Conservation (phyloP, 2,888 invertebrate species). For the Acronicta psi region DNA sequence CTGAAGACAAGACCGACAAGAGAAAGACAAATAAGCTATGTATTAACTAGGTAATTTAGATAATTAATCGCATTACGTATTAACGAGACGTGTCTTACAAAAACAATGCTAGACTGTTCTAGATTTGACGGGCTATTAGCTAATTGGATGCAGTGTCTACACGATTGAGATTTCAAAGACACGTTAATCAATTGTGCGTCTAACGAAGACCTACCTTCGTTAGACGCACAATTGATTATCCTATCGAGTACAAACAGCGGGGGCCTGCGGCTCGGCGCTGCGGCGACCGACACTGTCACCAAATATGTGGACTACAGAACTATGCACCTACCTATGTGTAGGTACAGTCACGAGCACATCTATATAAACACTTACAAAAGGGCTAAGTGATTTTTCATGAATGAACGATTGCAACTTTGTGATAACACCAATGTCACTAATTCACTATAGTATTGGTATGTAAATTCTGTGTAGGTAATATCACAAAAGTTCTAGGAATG, state of each 20-base stretch:
- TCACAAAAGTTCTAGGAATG: too few species aligned
- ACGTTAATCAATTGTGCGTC: slow-evolving; percentile 54
- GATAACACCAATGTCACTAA: too few species aligned
- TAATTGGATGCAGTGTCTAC: slow-evolving; percentile 48
- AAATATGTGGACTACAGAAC: slow-evolving; percentile 17
- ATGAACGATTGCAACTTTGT: too few species aligned
- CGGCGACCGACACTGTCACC: slow-evolving; percentile 7
- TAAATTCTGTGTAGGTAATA: too few species aligned
- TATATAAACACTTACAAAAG: too few species aligned
- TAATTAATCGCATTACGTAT: slow-evolving; percentile 16
- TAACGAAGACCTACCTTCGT: too few species aligned
- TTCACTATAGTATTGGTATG: too few species aligned
- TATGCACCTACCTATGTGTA: slow-evolving; percentile 4
- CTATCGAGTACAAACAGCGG: slow-evolving; percentile 18
- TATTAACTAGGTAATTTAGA: not conserved
- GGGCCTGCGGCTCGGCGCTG: not conserved
- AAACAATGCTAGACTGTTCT: slow-evolving; percentile 10
- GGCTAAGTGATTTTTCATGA: too few species aligned
- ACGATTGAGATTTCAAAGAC: slow-evolving; percentile 56
- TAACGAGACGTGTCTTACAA: slow-evolving; percentile 9
- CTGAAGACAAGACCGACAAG: too few species aligned
- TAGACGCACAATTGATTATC: too few species aligned
- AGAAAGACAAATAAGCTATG: slow-evolving; percentile 1
- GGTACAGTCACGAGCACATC: too few species aligned
- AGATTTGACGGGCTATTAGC: slow-evolving; percentile 40